These are phyloP conservation scores for Trematocara stigmaticum DNA, from an alignment of 2,113 vertebrate species.

Conservation along the genomic window DNA sequence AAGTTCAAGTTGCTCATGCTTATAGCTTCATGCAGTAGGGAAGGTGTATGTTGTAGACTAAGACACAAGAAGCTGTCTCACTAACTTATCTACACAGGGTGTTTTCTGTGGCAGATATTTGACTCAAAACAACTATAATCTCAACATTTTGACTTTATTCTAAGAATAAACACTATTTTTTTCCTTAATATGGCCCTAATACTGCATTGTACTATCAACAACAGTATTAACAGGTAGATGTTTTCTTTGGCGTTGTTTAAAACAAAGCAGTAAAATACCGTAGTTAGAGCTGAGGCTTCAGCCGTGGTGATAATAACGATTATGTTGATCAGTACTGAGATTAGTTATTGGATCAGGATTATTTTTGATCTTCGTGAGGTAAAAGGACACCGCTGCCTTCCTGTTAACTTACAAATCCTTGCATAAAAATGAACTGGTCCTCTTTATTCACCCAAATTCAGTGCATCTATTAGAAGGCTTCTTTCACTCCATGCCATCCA, in stretches of 20 bases:
- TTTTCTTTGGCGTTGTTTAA: background rate
- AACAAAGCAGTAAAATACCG: background rate
- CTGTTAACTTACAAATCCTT: background rate
- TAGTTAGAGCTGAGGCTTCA: background rate
- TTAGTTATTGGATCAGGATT: background rate
- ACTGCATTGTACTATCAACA: background rate
- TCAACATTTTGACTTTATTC: background rate
- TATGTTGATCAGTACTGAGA: background rate
- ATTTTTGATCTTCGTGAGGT: background rate
- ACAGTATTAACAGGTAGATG: background rate
- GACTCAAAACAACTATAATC: background rate
- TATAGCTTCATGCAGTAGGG: background rate
- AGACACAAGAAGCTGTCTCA: background rate
- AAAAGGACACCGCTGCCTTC: background rate
- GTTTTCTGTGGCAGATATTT: background rate
- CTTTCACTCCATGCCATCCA: background rate
- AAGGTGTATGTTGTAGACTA: background rate
- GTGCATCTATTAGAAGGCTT: background rate
- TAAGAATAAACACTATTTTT: background rate
- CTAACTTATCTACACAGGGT: background rate
- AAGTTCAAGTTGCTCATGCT: background rate
- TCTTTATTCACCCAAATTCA: background rate
- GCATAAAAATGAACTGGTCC: background rate
- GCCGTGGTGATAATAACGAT: background rate
- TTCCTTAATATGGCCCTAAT: background rate